Conservation (phyloP, 2,797 vertebrate species). For the Sciaenops ocellatus region DNA sequence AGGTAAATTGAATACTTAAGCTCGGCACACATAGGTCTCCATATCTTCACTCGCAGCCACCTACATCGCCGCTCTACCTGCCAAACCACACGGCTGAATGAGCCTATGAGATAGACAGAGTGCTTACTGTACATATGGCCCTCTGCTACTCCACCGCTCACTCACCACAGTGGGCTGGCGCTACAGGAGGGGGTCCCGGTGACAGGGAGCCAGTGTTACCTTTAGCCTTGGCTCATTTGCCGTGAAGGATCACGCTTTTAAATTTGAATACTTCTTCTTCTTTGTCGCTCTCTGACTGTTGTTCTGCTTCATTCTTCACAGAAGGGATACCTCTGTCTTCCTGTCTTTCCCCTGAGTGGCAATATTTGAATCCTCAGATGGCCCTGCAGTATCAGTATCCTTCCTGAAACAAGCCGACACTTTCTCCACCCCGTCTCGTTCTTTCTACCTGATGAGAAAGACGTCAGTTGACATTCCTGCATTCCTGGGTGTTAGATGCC, state of each 20-base stretch:
- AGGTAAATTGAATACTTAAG: conserved; percentile 76
- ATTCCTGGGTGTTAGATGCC: conserved; percentile 68
- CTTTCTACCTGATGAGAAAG: conserved; percentile 60
- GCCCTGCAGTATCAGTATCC: conserved; percentile 59
- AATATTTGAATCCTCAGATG: conserved; percentile 70
- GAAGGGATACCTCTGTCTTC: conserved; percentile 45
- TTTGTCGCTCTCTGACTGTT: conserved; percentile 25
- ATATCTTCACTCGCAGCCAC: conserved; percentile 77
- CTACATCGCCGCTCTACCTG: conserved; percentile 75
- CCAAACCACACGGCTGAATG: conserved; percentile 81
- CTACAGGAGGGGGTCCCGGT: conserved; percentile 53
- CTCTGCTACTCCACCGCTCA: conserved; percentile 69
- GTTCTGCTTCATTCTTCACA: conserved; percentile 43
- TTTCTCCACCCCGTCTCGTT: conserved; percentile 42
- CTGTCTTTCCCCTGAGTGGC: conserved; percentile 35
- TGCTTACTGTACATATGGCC: conserved; percentile 69
- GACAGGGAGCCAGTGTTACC: conserved; percentile 74
- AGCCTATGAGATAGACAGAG: conserved; percentile 80
- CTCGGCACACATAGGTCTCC: conserved; percentile 70
- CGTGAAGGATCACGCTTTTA: conserved; percentile 27
- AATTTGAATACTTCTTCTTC: conserved; percentile 19
- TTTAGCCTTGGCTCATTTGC: conserved; percentile 49
- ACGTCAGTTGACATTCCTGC: conserved; percentile 78
- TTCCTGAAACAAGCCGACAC: conserved; percentile 63
- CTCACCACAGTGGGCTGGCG: conserved; percentile 66